Evolutionary conservation across 2,113 vertebrate genomes (phyloP).

Genomic region (Rhineura floridana): DNA sequence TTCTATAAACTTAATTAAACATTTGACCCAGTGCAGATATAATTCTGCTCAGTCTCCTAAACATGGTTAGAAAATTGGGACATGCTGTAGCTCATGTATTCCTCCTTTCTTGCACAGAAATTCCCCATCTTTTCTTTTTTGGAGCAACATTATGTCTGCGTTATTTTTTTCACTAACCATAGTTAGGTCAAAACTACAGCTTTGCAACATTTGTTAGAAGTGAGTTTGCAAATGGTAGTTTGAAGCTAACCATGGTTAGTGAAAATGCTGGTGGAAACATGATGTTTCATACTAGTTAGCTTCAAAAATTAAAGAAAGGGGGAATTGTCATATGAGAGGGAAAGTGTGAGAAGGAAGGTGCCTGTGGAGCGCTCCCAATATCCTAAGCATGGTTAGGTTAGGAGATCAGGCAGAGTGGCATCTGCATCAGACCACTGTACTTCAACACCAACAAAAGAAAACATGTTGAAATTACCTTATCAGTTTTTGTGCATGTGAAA

Average conservation of each 20-base stretch:
- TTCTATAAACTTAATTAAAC: slow-evolving; percentile 4
- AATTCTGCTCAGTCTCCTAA: background rate
- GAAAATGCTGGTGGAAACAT: background rate
- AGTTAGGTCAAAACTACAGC: background rate
- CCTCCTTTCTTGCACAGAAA: background rate
- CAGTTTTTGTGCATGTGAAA: background rate
- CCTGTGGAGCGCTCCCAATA: background rate
- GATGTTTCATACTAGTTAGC: background rate
- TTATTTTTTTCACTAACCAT: background rate
- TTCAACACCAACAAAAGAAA: slow-evolving; percentile 18
- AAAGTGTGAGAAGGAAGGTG: background rate
- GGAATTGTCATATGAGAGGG: background rate
- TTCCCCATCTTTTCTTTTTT: background rate
- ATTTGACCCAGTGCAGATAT: background rate
- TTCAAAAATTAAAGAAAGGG: background rate
- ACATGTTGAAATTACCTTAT: background rate
- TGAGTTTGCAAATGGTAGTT: background rate
- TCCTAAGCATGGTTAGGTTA: background rate
- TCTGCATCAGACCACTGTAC: background rate
- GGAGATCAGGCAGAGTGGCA: background rate
- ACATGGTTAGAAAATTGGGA: background rate
- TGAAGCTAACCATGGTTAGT: background rate
- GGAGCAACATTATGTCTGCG: background rate
- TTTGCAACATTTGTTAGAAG: background rate
- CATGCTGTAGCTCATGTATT: background rate